Evolutionary conservation across 2,797 vertebrate genomes (phyloP), one percentile per base, ranked within the genome.

Genomic region (Acomys russatus): DNA sequence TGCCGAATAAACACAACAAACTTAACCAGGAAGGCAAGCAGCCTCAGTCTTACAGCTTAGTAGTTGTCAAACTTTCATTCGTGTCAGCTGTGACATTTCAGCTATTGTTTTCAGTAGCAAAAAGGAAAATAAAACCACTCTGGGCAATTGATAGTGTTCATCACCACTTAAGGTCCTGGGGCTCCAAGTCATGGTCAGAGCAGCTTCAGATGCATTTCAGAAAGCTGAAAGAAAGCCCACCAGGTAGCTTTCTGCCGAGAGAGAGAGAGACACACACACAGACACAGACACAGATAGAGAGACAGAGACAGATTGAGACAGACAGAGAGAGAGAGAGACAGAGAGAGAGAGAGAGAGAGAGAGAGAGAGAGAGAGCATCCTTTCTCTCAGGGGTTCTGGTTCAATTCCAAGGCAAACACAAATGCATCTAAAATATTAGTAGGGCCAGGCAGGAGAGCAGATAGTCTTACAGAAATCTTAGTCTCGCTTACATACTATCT

Each of bases 1-100:
- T 91, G 61, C 66, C 71, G 88, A 93, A 68, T 77, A 63, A 94
- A 76, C 61, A 91, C n/a, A 77, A 71, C 11, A 59, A 95, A 64
- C 25, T 33, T n/a, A 92, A 88, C 5, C 28, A 70, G 30, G 71
- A 76, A 38, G n/a, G 80, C 2, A 93, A 73, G 11, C 33, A 70
- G 44, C 4, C 54, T 56, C 78, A 85, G 83, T 22, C 44, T 94
- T 12, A 74, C 7, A 56, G 66, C 68, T 76, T 44, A 86, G 54
- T 28, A 64, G 25, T 6, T 61, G 3, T 68, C 68, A 68, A 10
- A 3, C 44, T 91, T 91, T 90, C 63, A 18, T 59, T 73, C 23
- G 15, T 30, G 8, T 56, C 33, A 68, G 10, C 59, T 74, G 49
- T 73, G 56, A 90, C 63, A 93, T 87, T 96, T 90, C 56, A 30